A percentile compares a stretch with the other conserved stretches of the same genome.
These are phyloP conservation scores for Imbricaverruca yamaguchii DNA, from an alignment of 2,888 invertebrate species.

Conservation along the genomic window DNA sequence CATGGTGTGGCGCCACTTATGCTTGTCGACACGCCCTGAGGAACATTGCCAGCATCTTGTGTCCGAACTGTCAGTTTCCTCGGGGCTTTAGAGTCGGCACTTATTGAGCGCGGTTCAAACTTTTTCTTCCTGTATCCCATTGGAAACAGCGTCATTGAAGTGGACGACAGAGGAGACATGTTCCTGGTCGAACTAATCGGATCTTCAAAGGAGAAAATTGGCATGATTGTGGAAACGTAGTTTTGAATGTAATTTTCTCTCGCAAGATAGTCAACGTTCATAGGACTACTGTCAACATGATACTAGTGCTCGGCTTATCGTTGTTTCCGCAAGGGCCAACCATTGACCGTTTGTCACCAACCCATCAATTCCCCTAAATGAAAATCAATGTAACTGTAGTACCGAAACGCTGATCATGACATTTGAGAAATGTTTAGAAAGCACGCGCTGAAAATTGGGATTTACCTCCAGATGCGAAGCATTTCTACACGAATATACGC, in stretches of 20 bases:
- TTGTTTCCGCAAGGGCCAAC: background rate
- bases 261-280: too few relatives aligned
- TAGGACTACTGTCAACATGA: too few relatives aligned
- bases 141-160: background rate
- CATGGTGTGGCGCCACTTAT: background rate
- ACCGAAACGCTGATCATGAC: too few relatives aligned
- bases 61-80: background rate
- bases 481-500: too few relatives aligned
- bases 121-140: background rate
- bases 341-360: background rate
- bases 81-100: background rate
- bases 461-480: too few relatives aligned
- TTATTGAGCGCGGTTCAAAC: background rate
- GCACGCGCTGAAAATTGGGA: background rate
- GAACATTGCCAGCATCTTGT: background rate
- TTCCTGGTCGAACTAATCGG: background rate
- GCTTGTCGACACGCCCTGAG: background rate
- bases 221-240: background rate
- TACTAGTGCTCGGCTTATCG: background rate
- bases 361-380: background rate
- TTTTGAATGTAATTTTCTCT: too few relatives aligned
- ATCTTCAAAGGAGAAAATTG: background rate
- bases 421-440: background rate
- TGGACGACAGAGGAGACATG: background rate
- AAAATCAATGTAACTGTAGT: background rate